Conservation (phyloP, 2,888 invertebrate genomes). For the Coleophora deauratella region DNA sequence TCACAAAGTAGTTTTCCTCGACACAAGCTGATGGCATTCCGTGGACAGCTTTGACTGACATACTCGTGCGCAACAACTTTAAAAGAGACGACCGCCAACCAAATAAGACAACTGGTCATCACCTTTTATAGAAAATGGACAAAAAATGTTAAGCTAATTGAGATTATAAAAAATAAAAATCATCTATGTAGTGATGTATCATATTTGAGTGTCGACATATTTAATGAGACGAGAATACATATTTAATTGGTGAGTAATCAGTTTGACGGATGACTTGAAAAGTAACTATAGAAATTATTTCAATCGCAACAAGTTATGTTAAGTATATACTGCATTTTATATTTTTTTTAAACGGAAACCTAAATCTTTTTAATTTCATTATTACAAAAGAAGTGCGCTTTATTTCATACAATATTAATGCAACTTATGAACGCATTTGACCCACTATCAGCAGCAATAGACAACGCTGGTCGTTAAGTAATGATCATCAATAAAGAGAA, state of each 20-base stretch:
- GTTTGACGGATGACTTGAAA: too few species aligned
- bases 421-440: too few species aligned
- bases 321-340: too few species aligned
- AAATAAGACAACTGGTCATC: constrained; percentile 50
- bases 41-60: too few species aligned
- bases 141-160: constrained; percentile 31
- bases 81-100: constrained; percentile 32
- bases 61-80: constrained; percentile 27
- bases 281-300: too few species aligned
- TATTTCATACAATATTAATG: too few species aligned
- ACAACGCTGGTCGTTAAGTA: constrained; percentile 11
- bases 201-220: not conserved
- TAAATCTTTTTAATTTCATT: too few species aligned
- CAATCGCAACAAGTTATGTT: too few species aligned
- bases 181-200: not conserved
- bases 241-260: too few species aligned
- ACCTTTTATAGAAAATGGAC: constrained; percentile 34
- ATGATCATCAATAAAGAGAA: constrained; percentile 39
- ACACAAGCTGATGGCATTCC: constrained; percentile 26
- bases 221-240: too few species aligned
- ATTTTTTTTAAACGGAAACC: too few species aligned
- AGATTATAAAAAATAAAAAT: constrained; percentile 22
- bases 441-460: not conserved
- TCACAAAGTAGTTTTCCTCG: constrained; percentile 32
- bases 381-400: too few species aligned